These are phyloP conservation scores for Anableps anableps DNA, from an alignment of 2,797 vertebrate species.

Conservation along the genomic window DNA sequence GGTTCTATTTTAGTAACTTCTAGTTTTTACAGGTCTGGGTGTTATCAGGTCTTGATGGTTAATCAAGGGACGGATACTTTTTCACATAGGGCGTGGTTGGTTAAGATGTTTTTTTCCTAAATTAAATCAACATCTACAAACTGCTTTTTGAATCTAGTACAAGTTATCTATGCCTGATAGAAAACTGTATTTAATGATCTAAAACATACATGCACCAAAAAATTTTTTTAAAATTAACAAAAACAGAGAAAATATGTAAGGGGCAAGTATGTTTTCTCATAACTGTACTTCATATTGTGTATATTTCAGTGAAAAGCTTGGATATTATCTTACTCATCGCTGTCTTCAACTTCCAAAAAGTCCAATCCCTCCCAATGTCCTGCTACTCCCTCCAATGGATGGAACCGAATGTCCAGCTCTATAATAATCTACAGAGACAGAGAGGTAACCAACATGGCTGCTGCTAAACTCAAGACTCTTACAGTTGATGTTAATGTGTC, in stretches of 20 bases:
- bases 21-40: background rate
- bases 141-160: background rate
- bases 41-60: background rate
- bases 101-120: background rate
- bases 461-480: background rate
- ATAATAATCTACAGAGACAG: slow-evolving; percentile 84
- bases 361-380: slow-evolving; percentile 87
- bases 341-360: slow-evolving; percentile 79
- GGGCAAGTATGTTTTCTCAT: too few relatives aligned
- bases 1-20: background rate
- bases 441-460: background rate
- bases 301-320: background rate
- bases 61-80: background rate
- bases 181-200: background rate
- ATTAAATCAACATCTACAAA: background rate
- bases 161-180: background rate
- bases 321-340: slow-evolving; percentile 81
- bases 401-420: slow-evolving; percentile 91
- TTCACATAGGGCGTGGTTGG: background rate
- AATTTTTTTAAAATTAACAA: too few relatives aligned
- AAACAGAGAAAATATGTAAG: too few relatives aligned
- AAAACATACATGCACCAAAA: background rate
- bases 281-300: background rate
- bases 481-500: slow-evolving; percentile 6
- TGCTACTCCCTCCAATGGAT: slow-evolving; percentile 86